Percentiles rank a stretch among this genome's conserved stretches.
phyloP scores from a whole-genome alignment of 30 jellyfish, hydroid and myxozoan genomes.

The Nemopilema nomurai region DNA sequence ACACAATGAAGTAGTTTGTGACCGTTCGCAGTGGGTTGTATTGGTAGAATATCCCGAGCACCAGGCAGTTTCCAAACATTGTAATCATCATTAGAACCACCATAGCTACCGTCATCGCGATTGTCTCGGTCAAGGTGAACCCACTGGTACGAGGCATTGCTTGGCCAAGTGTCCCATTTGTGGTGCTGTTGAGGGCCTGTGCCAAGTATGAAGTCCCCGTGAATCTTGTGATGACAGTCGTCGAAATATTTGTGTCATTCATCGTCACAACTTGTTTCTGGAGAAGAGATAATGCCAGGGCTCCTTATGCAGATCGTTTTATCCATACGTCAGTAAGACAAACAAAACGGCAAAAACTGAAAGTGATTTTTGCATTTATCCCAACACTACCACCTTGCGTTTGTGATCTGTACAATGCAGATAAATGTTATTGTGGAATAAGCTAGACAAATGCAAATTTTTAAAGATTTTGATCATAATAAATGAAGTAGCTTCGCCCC shows the following conservation, averaged over 20 bases:
- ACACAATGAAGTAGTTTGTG: slow-evolving; percentile 63
- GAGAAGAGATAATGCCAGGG: neutral
- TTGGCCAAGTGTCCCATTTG: neutral
- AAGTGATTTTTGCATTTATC: too few species aligned
- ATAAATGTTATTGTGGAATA: too few species aligned
- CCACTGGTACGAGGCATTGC: neutral
- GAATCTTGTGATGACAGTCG: neutral
- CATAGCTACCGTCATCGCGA: slow-evolving; percentile 37
- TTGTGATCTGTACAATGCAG: too few species aligned
- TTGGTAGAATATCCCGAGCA: slow-evolving; percentile 62
- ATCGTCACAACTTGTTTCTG: neutral
- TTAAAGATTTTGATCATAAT: neutral
- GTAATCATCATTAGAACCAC: slow-evolving; percentile 41
- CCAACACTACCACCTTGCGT: too few species aligned
- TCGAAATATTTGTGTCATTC: neutral
- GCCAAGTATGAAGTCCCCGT: neutral
- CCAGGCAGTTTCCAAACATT: slow-evolving; percentile 62
- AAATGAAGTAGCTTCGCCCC: too few species aligned
- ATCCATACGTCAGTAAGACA: too few species aligned
- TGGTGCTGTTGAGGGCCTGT: neutral
- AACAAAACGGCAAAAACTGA: too few species aligned
- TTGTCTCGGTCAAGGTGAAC: slow-evolving; percentile 30
- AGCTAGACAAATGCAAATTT: too few species aligned
- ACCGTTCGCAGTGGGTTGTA: slow-evolving; percentile 75
- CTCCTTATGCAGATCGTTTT: too few species aligned